A percentile compares a stretch with the other conserved stretches of the same genome.
These are phyloP conservation scores for Elephantulus edwardii DNA, from an alignment of 2,113 vertebrate genomes.

Conservation along the genomic window DNA sequence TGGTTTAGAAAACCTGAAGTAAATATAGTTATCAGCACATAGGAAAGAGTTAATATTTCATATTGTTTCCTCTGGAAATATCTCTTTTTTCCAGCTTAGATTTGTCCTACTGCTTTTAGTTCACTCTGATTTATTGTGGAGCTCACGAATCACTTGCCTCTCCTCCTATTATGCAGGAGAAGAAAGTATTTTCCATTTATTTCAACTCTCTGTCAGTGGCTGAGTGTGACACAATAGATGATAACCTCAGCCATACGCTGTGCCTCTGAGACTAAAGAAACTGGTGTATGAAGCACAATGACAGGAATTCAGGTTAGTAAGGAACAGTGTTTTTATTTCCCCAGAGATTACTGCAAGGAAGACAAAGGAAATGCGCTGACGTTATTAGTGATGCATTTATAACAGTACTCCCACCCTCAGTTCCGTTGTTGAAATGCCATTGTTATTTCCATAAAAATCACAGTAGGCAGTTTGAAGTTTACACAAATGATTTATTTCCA, in stretches of 20 bases:
- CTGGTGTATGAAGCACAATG: slow-evolving; percentile 82
- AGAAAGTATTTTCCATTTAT: slow-evolving; percentile 38
- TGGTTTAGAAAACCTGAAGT: slow-evolving; percentile 54
- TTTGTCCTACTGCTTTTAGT: slow-evolving; percentile 50
- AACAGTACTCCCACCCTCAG: slow-evolving; percentile 79
- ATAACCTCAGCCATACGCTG: slow-evolving; percentile 77
- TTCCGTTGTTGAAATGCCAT: slow-evolving; percentile 80
- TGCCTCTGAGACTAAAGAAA: slow-evolving; percentile 64
- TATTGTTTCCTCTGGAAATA: slow-evolving; percentile 51
- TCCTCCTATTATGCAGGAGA: slow-evolving; percentile 8
- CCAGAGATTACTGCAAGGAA: slow-evolving; percentile 83
- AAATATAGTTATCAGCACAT: slow-evolving; percentile 62
- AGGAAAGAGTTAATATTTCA: slow-evolving; percentile 70
- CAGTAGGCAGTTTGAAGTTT: slow-evolving; percentile 78
- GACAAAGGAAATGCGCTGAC: slow-evolving; percentile 86
- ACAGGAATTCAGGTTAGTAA: slow-evolving; percentile 85
- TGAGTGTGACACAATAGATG: slow-evolving; percentile 67
- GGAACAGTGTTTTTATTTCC: slow-evolving; percentile 82
- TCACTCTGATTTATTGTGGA: slow-evolving; percentile 76
- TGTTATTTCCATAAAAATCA: slow-evolving; percentile 82
- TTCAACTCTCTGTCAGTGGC: slow-evolving; percentile 56
- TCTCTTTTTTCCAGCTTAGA: slow-evolving; percentile 62
- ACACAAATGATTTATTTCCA: slow-evolving; percentile 78
- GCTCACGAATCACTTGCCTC: slow-evolving; percentile 42
- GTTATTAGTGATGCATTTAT: slow-evolving; percentile 85